phyloP scores from a whole-genome alignment of 2,113 vertebrate genomes.

The Sprattus sprattus region DNA sequence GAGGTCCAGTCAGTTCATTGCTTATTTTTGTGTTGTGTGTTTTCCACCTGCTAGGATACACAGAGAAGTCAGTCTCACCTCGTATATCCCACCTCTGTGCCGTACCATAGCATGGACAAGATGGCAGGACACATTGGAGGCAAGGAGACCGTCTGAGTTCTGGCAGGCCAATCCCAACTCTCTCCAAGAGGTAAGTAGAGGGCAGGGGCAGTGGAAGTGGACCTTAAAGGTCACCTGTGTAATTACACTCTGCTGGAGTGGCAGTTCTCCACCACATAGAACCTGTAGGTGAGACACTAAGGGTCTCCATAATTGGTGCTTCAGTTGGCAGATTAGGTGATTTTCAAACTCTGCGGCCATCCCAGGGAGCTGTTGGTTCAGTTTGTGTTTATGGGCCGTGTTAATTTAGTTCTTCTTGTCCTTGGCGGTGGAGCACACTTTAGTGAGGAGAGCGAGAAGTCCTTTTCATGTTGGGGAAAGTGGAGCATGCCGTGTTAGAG shows the following conservation, averaged over 20 bases:
- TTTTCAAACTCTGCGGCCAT: not conserved
- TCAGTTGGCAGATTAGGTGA: conserved; percentile 7
- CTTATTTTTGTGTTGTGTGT: conserved; percentile 22
- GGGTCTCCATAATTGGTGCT: conserved; percentile 3
- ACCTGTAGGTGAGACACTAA: not conserved
- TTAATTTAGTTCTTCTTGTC: conserved; percentile 5
- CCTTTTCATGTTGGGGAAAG: not conserved
- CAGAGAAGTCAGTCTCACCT: not conserved
- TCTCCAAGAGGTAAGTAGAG: conserved; percentile 14
- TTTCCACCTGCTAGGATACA: not conserved
- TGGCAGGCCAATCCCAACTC: conserved; percentile 10
- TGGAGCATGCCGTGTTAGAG: not conserved
- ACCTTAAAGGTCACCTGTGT: conserved; percentile 12
- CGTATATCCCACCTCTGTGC: not conserved
- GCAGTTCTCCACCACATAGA: not conserved
- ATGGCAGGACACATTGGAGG: not conserved
- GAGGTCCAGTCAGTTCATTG: not conserved
- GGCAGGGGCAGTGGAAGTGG: conserved; percentile 8
- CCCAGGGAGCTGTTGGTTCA: conserved; percentile 1
- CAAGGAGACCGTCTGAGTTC: not conserved
- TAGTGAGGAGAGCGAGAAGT: not conserved
- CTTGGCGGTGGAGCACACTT: not conserved
- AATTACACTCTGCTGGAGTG: conserved; percentile 10
- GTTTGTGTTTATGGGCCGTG: not conserved
- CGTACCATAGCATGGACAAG: not conserved